Conservation (phyloP, 2,113 vertebrate species). For the Crotalus viridis region DNA sequence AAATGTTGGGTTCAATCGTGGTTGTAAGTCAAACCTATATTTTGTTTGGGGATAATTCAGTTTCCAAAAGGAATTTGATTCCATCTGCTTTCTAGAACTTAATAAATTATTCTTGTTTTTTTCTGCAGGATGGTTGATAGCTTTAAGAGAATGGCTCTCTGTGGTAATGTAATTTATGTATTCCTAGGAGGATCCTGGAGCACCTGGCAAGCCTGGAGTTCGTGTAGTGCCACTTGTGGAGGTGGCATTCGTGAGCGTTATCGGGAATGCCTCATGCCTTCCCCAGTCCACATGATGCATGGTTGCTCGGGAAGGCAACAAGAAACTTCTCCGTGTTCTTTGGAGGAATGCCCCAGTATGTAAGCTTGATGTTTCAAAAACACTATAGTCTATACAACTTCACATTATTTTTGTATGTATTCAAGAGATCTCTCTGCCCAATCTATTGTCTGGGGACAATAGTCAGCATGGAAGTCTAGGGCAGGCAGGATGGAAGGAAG, state of each 20-base stretch:
- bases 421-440: background rate
- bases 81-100: background rate
- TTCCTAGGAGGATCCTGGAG: conserved; percentile 84
- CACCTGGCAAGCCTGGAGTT: conserved; percentile 88
- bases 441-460: background rate
- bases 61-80: background rate
- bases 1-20: background rate
- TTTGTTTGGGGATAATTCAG: background rate
- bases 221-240: conserved; percentile 89
- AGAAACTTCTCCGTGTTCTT: conserved; percentile 86
- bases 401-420: background rate
- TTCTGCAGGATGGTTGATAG: conserved; percentile 24
- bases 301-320: conserved; percentile 78
- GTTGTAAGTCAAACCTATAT: background rate
- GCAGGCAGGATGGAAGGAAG: background rate
- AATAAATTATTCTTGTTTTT: conserved; percentile 44
- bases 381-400: background rate
- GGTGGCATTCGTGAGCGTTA: conserved; percentile 85
- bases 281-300: conserved; percentile 59
- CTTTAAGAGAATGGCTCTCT: background rate
- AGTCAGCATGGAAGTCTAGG: background rate
- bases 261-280: conserved; percentile 82
- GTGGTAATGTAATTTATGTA: conserved; percentile 51
- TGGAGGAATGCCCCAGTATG: conserved; percentile 87
- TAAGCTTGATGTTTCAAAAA: conserved; percentile 31